phyloP scores from a whole-genome alignment of 2,797 vertebrate species.

The Sorex maritimensis region DNA sequence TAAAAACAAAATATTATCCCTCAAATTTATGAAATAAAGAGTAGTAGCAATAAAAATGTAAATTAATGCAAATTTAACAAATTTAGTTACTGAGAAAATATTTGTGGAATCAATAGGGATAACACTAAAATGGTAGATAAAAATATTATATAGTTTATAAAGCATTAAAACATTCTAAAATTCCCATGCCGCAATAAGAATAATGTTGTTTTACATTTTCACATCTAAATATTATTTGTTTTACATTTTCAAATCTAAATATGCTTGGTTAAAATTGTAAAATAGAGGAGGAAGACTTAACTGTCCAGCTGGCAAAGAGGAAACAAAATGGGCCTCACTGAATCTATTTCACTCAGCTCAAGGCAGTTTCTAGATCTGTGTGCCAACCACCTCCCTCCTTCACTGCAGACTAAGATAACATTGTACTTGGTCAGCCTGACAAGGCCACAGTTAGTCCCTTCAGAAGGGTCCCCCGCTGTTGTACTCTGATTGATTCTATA shows the following conservation, averaged over 20 bases:
- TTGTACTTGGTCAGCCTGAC: no score
- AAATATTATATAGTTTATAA: background rate
- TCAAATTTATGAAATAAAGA: background rate
- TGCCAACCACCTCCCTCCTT: no score
- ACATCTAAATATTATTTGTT: slow-evolving; percentile 18
- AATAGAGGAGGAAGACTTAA: no score
- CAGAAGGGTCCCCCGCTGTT: no score
- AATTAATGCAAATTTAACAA: background rate
- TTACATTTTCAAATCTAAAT: slow-evolving; percentile 35
- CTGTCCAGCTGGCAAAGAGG: no score
- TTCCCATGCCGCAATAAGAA: background rate
- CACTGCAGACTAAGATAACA: no score
- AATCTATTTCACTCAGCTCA: no score
- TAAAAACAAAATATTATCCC: background rate
- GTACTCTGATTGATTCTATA: no score
- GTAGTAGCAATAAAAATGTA: slow-evolving; percentile 14
- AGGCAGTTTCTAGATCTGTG: no score
- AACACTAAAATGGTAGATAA: background rate
- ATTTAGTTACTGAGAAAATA: background rate
- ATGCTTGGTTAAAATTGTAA: background rate
- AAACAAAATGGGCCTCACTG: no score
- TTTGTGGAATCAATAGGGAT: background rate
- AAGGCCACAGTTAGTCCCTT: no score
- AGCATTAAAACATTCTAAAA: background rate
- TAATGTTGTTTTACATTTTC: slow-evolving; percentile 22